Evolutionary conservation across 2,797 vertebrate genomes (phyloP).

Genomic region (Psittacula echo): DNA sequence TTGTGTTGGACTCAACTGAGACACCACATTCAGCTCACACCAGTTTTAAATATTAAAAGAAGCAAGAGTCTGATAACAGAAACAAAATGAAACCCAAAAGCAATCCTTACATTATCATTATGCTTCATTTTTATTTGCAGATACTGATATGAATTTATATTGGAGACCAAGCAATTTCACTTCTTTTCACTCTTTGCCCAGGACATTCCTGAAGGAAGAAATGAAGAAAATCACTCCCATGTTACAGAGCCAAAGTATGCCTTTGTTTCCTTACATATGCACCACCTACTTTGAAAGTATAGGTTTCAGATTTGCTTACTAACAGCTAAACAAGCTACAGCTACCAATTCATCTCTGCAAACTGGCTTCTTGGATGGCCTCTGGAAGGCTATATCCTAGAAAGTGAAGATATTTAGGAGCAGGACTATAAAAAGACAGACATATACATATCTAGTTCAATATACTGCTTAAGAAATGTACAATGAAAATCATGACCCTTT

Average conservation of each 20-base stretch:
- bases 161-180: neutral
- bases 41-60: slow-evolving; percentile 22
- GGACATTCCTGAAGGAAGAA: neutral
- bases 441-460: neutral
- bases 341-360: neutral
- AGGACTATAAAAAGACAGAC: neutral
- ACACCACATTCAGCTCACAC: slow-evolving; percentile 38
- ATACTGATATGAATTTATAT: neutral
- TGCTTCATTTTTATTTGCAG: neutral
- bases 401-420: neutral
- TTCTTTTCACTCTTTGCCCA: neutral
- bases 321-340: neutral
- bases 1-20: slow-evolving; percentile 59
- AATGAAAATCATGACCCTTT: neutral
- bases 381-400: neutral
- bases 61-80: neutral
- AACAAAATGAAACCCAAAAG: neutral
- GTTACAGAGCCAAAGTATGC: neutral
- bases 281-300: neutral
- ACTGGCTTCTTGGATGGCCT: neutral
- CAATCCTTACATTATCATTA: neutral
- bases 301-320: neutral
- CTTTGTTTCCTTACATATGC: neutral
- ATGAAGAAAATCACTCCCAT: neutral
- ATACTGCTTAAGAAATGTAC: neutral